These are phyloP conservation scores for Ryuthela nishihirai DNA, from an alignment of 2,888 invertebrate genomes.

Conservation along the genomic window DNA sequence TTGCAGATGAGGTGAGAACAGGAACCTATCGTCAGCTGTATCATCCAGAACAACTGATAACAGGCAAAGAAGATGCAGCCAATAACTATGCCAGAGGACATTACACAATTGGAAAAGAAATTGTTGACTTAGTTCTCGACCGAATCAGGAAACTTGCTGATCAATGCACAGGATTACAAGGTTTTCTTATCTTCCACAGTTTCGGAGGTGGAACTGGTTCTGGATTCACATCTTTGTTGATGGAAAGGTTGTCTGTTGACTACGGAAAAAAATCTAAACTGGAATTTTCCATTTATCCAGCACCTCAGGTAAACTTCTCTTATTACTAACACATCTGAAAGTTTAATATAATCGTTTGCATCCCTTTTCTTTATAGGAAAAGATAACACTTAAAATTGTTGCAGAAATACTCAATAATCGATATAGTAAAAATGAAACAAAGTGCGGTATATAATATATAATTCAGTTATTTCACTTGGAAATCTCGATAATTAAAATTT, in stretches of 20 bases:
- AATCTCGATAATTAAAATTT: no score
- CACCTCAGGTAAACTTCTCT: slow-evolving; percentile 31
- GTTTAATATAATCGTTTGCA: no score
- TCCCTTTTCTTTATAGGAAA: no score
- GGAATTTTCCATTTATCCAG: slow-evolving; percentile 45
- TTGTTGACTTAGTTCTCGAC: slow-evolving; percentile 46
- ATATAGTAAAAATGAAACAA: no score
- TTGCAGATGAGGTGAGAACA: slow-evolving; percentile 47
- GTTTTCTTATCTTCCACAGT: slow-evolving; percentile 84
- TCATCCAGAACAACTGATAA: slow-evolving; percentile 50
- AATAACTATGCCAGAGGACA: slow-evolving; percentile 71
- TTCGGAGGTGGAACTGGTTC: slow-evolving; percentile 61
- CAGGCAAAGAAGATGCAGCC: slow-evolving; percentile 76
- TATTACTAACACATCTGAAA: no score
- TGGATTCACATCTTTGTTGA: slow-evolving; percentile 56
- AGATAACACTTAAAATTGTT: no score
- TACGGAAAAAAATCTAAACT: slow-evolving; percentile 56
- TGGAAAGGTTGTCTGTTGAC: slow-evolving; percentile 55
- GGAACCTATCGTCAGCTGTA: slow-evolving; percentile 48
- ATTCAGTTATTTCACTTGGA: no score
- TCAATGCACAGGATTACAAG: slow-evolving; percentile 58
- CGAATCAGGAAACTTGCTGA: slow-evolving; percentile 49
- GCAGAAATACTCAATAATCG: no score
- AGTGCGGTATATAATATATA: no score
- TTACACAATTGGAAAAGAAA: slow-evolving; percentile 50